Conservation (phyloP, 2,888 invertebrate genomes). For the Litoditis marina region DNA sequence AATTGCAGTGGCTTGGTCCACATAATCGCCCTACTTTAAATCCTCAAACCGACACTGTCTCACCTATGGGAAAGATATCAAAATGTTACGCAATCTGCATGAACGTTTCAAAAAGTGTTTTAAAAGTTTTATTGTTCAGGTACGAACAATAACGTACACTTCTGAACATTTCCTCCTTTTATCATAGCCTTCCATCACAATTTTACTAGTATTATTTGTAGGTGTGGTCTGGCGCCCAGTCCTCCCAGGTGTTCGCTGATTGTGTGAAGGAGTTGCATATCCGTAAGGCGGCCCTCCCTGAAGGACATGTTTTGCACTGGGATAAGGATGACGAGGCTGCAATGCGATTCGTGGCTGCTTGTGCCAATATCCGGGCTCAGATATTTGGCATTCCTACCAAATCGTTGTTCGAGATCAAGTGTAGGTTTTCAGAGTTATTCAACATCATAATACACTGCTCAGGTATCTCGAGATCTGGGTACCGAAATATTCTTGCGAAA, state of each 20-base stretch:
- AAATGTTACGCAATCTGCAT: too few relatives aligned
- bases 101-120: too few relatives aligned
- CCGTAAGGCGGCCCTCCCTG: constrained; percentile 60
- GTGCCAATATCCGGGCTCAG: constrained; percentile 85
- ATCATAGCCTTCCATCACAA: too few relatives aligned
- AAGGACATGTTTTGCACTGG: constrained; percentile 75
- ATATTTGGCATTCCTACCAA: constrained; percentile 85
- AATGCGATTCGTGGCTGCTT: constrained; percentile 80
- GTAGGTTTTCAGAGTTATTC: constrained; percentile 69
- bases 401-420: constrained; percentile 89
- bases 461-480: too few relatives aligned
- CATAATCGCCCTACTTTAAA: too few relatives aligned
- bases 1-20: too few relatives aligned
- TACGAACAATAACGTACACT: background rate
- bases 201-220: constrained; percentile 5
- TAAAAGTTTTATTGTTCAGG: too few relatives aligned
- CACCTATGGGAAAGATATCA: too few relatives aligned
- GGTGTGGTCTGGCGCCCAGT: constrained; percentile 46
- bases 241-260: constrained; percentile 65
- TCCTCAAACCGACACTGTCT: too few relatives aligned
- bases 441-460: too few relatives aligned
- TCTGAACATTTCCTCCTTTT: background rate
- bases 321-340: constrained; percentile 81
- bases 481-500: background rate
- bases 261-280: constrained; percentile 44